Percentiles rank a stretch among this genome's conserved stretches.
phyloP scores from a whole-genome alignment of 2,888 invertebrate genomes.

The Ephialtes manifestator region DNA sequence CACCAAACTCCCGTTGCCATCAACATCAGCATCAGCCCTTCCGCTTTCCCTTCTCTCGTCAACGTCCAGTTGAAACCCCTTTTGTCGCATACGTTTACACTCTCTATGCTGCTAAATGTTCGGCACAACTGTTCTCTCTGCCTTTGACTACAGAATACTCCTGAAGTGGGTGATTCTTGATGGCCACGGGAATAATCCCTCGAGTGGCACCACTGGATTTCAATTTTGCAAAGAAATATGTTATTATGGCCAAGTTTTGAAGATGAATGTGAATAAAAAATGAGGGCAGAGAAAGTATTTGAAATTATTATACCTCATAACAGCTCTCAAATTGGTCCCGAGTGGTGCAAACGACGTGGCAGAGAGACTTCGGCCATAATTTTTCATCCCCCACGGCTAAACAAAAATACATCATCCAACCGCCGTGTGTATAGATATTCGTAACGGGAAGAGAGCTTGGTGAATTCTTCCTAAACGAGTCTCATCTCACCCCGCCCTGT shows the following conservation, averaged over 20 bases:
- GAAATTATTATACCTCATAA: constrained; percentile 56
- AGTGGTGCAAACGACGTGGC: constrained; percentile 40
- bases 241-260: constrained; percentile 22
- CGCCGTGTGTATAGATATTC: constrained; percentile 21
- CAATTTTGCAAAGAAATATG: constrained; percentile 15
- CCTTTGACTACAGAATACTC: background rate
- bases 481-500: constrained; percentile 38
- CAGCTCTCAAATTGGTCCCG: constrained; percentile 62
- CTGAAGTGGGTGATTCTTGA: background rate
- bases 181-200: background rate
- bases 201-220: background rate
- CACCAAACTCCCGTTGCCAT: background rate
- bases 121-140: background rate
- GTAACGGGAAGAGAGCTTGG: background rate
- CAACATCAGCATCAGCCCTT: constrained; percentile 27
- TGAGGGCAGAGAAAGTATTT: constrained; percentile 19
- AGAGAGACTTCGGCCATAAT: constrained; percentile 61
- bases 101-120: background rate
- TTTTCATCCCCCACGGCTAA: constrained; percentile 54
- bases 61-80: constrained; percentile 15
- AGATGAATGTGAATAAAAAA: constrained; percentile 43
- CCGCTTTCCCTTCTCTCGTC: constrained; percentile 1
- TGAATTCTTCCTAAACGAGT: constrained; percentile 48
- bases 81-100: constrained; percentile 1
- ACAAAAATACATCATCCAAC: constrained; percentile 55